A percentile compares a stretch with the other conserved stretches of the same genome.
Conservation (phyloP, 2,113 vertebrate species). For the Delphinapterus leucas region DNA sequence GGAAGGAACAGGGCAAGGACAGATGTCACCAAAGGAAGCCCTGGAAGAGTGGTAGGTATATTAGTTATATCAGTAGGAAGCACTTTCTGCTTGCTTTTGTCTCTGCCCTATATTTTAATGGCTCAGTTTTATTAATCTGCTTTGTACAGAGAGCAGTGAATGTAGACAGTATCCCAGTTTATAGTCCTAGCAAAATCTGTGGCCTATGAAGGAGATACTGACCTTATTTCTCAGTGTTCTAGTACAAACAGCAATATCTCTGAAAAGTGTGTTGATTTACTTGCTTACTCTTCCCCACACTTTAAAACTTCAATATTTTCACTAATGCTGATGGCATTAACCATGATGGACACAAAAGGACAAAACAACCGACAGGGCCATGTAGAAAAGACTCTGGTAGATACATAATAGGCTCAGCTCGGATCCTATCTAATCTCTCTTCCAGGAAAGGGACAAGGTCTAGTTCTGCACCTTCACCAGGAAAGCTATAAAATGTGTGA, state of each 20-base stretch:
- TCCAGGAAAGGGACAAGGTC: neutral
- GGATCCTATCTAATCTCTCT: neutral
- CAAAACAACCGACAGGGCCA: neutral
- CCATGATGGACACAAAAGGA: neutral
- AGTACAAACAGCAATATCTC: neutral
- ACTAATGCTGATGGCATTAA: neutral
- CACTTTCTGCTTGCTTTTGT: neutral
- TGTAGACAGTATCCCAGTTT: slow-evolving; percentile 1
- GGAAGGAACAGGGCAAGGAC: neutral
- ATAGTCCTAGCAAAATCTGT: neutral
- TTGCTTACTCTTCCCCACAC: neutral
- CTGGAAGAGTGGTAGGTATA: neutral
- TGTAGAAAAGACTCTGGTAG: neutral
- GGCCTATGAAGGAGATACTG: neutral
- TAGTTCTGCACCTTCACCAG: neutral
- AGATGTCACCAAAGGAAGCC: neutral
- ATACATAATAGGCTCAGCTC: neutral
- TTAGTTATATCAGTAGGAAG: neutral
- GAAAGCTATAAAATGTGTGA: neutral
- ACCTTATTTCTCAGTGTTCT: neutral
- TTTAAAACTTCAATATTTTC: neutral
- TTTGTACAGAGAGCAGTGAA: neutral
- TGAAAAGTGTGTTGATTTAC: neutral
- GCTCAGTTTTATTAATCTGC: neutral
- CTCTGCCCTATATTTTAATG: neutral